Evolutionary conservation across 2,797 vertebrate genomes (phyloP), one percentile per base, ranked within the genome.

Genomic region (Centroberyx gerrardi): DNA sequence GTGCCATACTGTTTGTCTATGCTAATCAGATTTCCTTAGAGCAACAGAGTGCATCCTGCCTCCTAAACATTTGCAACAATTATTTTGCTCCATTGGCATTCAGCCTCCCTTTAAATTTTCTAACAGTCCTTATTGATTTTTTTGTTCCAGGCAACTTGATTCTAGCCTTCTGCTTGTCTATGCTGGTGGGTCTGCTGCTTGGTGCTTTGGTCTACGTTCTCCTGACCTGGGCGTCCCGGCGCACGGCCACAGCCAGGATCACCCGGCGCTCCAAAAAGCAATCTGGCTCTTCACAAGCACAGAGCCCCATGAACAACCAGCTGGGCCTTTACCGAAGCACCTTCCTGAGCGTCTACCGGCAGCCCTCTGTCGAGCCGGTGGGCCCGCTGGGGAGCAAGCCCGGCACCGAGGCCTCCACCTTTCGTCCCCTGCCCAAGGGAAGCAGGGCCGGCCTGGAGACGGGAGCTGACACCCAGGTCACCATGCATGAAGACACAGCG

Each of bases 121-220:
- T 82, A 49, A 85, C 44, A 64, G 38, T 56, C 29, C 49, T 29
- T 31, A 29, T 27, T 62, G 46, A 59, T 78, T 36, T 76, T 46
- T 76, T 77, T 62, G 68, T 63, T 55, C 55, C 90, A 99, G 98
- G 94, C 56, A 95, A 97, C 51, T 89, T 99, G 87, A 93, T 97
- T 61, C 95, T 96, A 63, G 97, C 97, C 72, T 99, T 99, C 94
- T 97, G 96, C 2, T 91, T 99, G 44, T 99, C 98, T 22, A 91
- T 99, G 88, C 90, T 95, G 0, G 94, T 98, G 54, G 98, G 97
- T 62, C 93, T 99, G 12, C 90, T 97, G 49, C 94, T 98, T 17
- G 98, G 97, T 72, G 96, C 96, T n/a, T 71, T 97, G 80, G 91
- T 99, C 65, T 99, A 97, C 93, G 90, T 95, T 0, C 80, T 98